Evolutionary conservation across 2,113 vertebrate genomes (phyloP).

Genomic region (Phocoena sinus): DNA sequence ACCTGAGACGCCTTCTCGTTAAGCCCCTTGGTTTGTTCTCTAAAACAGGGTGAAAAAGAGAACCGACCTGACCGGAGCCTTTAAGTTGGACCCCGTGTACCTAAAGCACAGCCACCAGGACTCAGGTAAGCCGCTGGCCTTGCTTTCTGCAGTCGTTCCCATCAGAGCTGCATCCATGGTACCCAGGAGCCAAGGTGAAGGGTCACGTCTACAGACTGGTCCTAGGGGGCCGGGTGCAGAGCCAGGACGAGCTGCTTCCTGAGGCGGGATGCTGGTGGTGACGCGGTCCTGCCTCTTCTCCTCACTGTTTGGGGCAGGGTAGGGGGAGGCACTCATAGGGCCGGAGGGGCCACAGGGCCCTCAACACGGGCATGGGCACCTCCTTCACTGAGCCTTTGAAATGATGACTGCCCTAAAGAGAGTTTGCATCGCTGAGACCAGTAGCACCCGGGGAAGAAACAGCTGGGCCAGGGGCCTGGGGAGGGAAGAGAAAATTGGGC

Average conservation of each 20-base stretch:
- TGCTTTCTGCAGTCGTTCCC: fast-evolving
- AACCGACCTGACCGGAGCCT: conserved; percentile 89
- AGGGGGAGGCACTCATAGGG: fast-evolving
- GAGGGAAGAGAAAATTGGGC: fast-evolving
- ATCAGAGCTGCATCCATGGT: fast-evolving
- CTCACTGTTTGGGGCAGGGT: background rate
- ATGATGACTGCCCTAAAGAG: no score
- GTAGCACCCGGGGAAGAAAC: fast-evolving
- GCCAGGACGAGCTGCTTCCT: background rate
- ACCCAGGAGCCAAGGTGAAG: fast-evolving
- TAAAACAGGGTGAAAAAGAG: conserved; percentile 91
- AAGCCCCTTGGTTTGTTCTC: background rate
- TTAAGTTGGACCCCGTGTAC: conserved; percentile 95
- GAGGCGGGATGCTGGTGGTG: fast-evolving
- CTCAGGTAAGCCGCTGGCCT: conserved; percentile 82
- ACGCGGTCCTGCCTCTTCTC: fast-evolving
- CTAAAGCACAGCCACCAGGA: conserved; percentile 94
- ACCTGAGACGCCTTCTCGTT: fast-evolving
- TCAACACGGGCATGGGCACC: fast-evolving
- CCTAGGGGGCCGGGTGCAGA: fast-evolving
- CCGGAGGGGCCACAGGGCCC: fast-evolving
- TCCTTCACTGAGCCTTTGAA: background rate
- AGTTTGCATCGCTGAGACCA: background rate
- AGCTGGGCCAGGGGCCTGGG: background rate
- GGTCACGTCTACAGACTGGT: fast-evolving